Conservation (phyloP, 2,888 invertebrate genomes). For the Dicycla oo region DNA sequence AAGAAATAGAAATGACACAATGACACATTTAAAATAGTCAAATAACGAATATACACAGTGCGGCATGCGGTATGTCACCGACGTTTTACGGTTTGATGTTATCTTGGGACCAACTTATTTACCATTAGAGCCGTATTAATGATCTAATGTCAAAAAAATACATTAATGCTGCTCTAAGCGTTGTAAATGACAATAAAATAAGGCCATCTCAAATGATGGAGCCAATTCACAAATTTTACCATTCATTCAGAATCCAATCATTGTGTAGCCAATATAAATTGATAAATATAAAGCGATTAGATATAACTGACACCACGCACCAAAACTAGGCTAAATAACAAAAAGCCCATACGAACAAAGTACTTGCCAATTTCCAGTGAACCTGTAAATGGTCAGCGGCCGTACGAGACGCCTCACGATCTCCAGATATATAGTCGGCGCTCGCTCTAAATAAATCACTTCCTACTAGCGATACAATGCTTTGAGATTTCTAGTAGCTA, state of each 20-base stretch:
- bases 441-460: slow-evolving; percentile 88
- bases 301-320: neutral
- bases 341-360: slow-evolving; percentile 47
- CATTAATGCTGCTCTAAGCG: no score
- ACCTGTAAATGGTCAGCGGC: slow-evolving; percentile 77
- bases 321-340: slow-evolving; percentile 40
- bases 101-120: no score
- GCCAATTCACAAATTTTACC: no score
- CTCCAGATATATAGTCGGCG: slow-evolving; percentile 82
- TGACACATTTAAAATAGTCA: no score
- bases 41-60: no score
- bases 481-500: slow-evolving; percentile 64
- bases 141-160: no score
- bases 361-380: slow-evolving; percentile 67
- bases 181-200: no score
- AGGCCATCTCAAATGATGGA: neutral
- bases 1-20: no score
- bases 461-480: slow-evolving; percentile 84
- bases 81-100: no score
- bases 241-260: neutral
- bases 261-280: neutral
- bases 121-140: no score
- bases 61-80: no score
- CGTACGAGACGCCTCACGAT: slow-evolving; percentile 82
- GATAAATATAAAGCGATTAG: no score